Conservation (phyloP, 2,888 invertebrate species). For the Tricholauxania praeusta region DNA sequence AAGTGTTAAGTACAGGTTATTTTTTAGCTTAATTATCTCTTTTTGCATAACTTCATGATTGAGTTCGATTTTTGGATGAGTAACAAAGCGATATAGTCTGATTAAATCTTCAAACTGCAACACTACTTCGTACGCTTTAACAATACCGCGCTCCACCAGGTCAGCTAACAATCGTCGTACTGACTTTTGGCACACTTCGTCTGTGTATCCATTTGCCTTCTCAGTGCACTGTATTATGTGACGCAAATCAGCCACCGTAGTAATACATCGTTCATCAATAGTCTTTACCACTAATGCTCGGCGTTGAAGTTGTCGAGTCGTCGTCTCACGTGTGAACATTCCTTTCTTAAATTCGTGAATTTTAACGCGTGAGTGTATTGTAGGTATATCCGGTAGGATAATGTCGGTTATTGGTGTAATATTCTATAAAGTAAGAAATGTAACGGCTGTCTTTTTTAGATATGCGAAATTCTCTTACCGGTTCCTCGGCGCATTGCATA, state of each 20-base stretch:
- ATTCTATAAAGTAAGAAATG: constrained; percentile 43
- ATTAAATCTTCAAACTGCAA: constrained; percentile 53
- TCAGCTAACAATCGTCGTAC: constrained; percentile 72
- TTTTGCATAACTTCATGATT: constrained; percentile 54
- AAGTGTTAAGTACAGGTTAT: constrained; percentile 50
- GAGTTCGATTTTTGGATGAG: constrained; percentile 59
- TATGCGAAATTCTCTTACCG: constrained; percentile 49
- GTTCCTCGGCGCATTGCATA: constrained; percentile 57
- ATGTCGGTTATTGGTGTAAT: constrained; percentile 49
- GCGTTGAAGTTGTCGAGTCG: constrained; percentile 67
- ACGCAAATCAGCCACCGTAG: constrained; percentile 70
- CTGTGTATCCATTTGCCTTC: constrained; percentile 71
- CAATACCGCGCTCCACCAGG: constrained; percentile 66
- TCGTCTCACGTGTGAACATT: constrained; percentile 40
- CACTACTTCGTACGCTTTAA: constrained; percentile 59
- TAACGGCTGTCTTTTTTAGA: not conserved
- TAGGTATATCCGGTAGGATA: constrained; percentile 51
- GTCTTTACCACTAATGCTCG: constrained; percentile 75
- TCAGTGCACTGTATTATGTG: constrained; percentile 72
- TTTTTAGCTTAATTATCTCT: constrained; percentile 60
- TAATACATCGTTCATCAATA: constrained; percentile 72
- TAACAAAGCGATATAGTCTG: constrained; percentile 57
- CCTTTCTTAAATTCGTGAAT: constrained; percentile 36
- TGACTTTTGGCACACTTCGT: constrained; percentile 72
- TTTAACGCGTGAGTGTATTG: constrained; percentile 51